phyloP scores from a whole-genome alignment of 1,140 invertebrate species.

The Cardiocondyla obscurior region DNA sequence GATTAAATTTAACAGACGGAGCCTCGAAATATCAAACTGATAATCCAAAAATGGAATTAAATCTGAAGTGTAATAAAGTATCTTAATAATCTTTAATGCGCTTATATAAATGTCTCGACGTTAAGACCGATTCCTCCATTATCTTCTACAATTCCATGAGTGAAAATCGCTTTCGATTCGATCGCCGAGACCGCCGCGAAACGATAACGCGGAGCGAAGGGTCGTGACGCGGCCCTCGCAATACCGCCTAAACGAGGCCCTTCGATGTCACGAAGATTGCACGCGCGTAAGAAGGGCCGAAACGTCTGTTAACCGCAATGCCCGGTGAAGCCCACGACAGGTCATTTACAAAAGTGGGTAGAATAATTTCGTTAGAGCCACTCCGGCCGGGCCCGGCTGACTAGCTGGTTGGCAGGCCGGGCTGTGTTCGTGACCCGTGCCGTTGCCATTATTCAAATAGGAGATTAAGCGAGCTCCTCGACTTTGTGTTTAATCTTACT shows the following conservation, averaged over 20 bases:
- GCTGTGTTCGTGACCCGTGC: slow-evolving; percentile 32
- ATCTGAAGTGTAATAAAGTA: background rate
- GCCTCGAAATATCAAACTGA: background rate
- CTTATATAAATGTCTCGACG: background rate
- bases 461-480: slow-evolving; percentile 66
- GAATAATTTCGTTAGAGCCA: slow-evolving; percentile 56
- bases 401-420: slow-evolving; percentile 15
- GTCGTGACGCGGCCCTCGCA: background rate
- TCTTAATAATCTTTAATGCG: background rate
- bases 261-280: background rate
- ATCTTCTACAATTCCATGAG: background rate
- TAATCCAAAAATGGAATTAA: background rate
- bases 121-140: background rate
- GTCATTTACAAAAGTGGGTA: slow-evolving; percentile 53
- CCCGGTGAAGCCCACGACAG: background rate
- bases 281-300: slow-evolving; percentile 35
- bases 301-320: slow-evolving; percentile 46
- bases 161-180: background rate
- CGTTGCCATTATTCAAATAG: slow-evolving; percentile 71
- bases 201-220: background rate
- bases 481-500: slow-evolving; percentile 48
- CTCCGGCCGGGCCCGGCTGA: background rate
- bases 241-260: background rate
- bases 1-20: background rate
- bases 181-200: background rate